These are phyloP conservation scores for Salmo trutta DNA, from an alignment of 2,797 vertebrate genomes.

Conservation along the genomic window DNA sequence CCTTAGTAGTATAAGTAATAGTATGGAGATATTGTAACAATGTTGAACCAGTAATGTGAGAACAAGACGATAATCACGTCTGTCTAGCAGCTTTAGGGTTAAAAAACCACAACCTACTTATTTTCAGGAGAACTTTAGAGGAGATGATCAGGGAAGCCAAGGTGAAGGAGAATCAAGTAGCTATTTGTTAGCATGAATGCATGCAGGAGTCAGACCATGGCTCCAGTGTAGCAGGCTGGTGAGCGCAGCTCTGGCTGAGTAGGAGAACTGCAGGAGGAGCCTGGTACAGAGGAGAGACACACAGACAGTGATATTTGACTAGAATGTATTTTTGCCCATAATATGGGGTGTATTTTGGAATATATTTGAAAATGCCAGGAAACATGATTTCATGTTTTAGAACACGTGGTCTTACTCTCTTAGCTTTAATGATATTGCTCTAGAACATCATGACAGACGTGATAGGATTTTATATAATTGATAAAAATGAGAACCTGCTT, in stretches of 20 bases:
- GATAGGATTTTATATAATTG: conserved; percentile 10
- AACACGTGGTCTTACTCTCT: conserved; percentile 27
- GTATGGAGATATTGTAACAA: no score
- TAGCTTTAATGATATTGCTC: background rate
- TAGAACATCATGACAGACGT: background rate
- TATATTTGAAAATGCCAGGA: conserved; percentile 12
- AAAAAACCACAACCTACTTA: conserved; percentile 28
- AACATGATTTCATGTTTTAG: background rate
- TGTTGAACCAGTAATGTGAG: background rate
- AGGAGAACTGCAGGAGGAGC: background rate
- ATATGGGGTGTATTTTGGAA: background rate
- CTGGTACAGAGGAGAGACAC: background rate
- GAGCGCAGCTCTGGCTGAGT: background rate
- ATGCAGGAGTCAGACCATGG: background rate
- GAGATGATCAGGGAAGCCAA: conserved; percentile 29
- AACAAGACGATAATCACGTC: background rate
- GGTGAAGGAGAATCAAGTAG: background rate
- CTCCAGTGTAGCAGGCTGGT: background rate
- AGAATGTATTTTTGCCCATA: background rate
- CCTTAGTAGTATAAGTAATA: background rate
- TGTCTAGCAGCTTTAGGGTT: background rate
- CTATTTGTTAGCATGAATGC: background rate
- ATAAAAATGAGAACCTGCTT: background rate
- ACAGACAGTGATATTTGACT: background rate
- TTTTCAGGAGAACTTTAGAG: background rate